A percentile compares a stretch with the other conserved stretches of the same genome.
These are phyloP conservation scores for Chaetorhynchus papuensis DNA, from an alignment of 2,113 vertebrate genomes.

Conservation along the genomic window DNA sequence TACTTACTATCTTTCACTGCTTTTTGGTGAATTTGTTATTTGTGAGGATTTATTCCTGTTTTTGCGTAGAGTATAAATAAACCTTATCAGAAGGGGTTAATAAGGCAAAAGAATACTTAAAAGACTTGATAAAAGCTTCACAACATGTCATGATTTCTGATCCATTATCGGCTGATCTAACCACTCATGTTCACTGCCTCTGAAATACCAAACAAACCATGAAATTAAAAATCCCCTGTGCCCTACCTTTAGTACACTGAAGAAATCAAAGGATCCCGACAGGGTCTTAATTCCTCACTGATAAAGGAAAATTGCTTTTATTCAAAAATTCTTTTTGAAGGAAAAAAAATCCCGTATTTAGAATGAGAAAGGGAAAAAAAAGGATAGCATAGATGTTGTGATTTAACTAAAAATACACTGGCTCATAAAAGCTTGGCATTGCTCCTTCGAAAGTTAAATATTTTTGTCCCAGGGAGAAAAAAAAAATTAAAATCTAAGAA, in stretches of 20 bases:
- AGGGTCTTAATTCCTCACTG: neutral
- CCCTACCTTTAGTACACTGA: neutral
- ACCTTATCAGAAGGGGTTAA: neutral
- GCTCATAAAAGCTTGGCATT: neutral
- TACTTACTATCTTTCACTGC: neutral
- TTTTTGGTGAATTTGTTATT: neutral
- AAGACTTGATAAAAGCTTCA: neutral
- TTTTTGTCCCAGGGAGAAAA: neutral
- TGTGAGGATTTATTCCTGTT: neutral
- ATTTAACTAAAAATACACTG: constrained; percentile 1
- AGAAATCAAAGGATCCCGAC: constrained; percentile 26
- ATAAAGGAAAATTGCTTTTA: neutral
- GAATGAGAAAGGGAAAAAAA: neutral
- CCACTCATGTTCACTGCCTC: neutral
- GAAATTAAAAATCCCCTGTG: constrained; percentile 12
- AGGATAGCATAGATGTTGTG: neutral
- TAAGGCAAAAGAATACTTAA: neutral
- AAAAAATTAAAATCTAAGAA: neutral
- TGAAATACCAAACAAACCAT: neutral
- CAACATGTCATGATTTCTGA: neutral
- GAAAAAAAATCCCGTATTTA: neutral
- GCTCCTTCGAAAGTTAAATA: neutral
- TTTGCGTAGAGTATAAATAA: neutral
- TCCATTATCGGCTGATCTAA: neutral
- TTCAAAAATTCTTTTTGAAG: neutral